Conservation (phyloP, 2,113 vertebrate genomes). For the Myotis lucifugus region DNA sequence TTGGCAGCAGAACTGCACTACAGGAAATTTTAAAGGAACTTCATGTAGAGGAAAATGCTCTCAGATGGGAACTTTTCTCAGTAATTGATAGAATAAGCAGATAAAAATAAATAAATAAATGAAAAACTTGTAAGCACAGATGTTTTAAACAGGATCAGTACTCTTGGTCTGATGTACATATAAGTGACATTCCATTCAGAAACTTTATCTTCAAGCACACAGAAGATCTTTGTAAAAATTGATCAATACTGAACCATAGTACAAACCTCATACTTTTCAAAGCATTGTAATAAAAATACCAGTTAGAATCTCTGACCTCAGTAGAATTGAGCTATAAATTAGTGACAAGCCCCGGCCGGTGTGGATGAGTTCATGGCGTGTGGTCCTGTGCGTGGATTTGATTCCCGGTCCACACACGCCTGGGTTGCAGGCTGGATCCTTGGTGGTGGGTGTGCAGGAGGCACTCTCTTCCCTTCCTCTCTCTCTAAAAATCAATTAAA, state of each 20-base stretch:
- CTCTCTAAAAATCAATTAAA: no score
- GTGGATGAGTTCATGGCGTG: background rate
- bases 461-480: no score
- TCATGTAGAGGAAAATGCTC: background rate
- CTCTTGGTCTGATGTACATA: background rate
- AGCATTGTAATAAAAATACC: background rate
- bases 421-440: no score
- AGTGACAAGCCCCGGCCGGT: background rate
- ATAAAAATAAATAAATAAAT: background rate
- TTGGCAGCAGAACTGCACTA: background rate
- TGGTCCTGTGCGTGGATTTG: background rate
- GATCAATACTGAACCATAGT: background rate
- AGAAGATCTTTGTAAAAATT: background rate
- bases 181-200: background rate
- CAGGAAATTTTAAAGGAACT: background rate
- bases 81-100: background rate
- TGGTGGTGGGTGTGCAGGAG: no score
- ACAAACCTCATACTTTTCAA: background rate
- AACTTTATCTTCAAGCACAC: background rate
- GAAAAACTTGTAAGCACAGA: background rate
- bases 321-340: background rate
- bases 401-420: no score
- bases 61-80: background rate
- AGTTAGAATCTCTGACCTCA: background rate
- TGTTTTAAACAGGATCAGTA: background rate